Percentiles rank a stretch among this genome's conserved stretches.
These are phyloP conservation scores for Leptopilina clavipes DNA, from an alignment of 1,140 invertebrate genomes.

Conservation along the genomic window DNA sequence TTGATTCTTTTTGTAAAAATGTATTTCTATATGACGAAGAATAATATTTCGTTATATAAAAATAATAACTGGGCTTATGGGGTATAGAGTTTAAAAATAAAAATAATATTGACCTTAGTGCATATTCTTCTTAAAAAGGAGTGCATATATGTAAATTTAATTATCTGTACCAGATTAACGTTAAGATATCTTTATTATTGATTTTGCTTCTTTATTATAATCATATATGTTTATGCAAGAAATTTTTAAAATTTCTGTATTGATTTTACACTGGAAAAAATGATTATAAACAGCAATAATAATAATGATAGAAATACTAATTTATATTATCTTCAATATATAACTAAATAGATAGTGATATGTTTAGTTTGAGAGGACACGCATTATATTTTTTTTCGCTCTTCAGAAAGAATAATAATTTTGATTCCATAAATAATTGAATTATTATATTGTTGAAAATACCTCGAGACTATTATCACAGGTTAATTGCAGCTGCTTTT, in stretches of 20 bases:
- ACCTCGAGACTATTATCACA: constrained; percentile 32
- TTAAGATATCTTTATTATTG: background rate
- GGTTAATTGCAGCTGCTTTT: background rate
- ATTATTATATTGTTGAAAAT: background rate
- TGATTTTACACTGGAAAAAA: too few species aligned
- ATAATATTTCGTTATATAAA: background rate
- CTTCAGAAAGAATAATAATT: background rate
- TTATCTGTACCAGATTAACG: background rate
- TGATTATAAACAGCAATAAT: too few species aligned
- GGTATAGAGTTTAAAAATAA: background rate
- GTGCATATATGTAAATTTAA: background rate
- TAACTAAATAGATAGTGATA: too few species aligned
- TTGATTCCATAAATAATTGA: background rate
- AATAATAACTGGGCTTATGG: background rate
- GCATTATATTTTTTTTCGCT: background rate
- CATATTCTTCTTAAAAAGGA: background rate
- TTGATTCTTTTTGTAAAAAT: background rate
- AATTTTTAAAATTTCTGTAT: background rate
- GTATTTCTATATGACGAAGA: background rate
- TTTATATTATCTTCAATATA: too few species aligned
- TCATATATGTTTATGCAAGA: too few species aligned
- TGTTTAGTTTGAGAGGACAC: background rate
- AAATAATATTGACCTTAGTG: background rate
- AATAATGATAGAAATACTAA: too few species aligned
- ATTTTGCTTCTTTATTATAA: background rate